phyloP scores from a whole-genome alignment of 2,113 vertebrate genomes.

The Esox niger region DNA sequence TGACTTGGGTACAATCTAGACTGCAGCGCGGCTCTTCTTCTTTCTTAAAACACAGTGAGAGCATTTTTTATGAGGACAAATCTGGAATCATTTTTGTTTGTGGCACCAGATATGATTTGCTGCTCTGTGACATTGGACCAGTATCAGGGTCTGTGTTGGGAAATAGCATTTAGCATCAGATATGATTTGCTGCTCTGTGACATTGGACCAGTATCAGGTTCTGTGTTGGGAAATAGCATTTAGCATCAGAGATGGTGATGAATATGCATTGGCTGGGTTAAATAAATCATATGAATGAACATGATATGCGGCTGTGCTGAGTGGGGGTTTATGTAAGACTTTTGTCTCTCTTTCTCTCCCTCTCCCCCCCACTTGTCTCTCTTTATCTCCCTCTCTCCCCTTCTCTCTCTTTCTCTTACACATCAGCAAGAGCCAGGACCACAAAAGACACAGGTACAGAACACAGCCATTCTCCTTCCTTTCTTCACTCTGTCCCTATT shows the following conservation, averaged over 20 bases:
- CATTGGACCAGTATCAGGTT: neutral
- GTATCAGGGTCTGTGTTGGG: neutral
- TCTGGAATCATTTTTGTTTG: neutral
- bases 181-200: neutral
- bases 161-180: no score
- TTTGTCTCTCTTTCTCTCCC: neutral
- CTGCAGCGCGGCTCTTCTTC: neutral
- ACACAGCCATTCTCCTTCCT: no score
- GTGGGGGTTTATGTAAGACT: conserved; percentile 1
- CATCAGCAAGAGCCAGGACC: no score
- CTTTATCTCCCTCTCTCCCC: neutral
- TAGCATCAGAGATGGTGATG: no score
- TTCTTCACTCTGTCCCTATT: neutral
- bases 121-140: neutral
- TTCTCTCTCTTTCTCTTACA: neutral
- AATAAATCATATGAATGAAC: no score
- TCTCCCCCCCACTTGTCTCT: neutral
- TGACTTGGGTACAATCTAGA: neutral
- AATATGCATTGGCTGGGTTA: no score
- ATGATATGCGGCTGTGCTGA: neutral
- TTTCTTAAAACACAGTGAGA: neutral
- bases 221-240: neutral
- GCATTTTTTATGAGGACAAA: neutral
- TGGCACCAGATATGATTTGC: neutral
- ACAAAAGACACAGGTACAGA: no score